These are phyloP conservation scores for Idris sp. DNA, from an alignment of 1,140 invertebrate species.

Conservation along the genomic window DNA sequence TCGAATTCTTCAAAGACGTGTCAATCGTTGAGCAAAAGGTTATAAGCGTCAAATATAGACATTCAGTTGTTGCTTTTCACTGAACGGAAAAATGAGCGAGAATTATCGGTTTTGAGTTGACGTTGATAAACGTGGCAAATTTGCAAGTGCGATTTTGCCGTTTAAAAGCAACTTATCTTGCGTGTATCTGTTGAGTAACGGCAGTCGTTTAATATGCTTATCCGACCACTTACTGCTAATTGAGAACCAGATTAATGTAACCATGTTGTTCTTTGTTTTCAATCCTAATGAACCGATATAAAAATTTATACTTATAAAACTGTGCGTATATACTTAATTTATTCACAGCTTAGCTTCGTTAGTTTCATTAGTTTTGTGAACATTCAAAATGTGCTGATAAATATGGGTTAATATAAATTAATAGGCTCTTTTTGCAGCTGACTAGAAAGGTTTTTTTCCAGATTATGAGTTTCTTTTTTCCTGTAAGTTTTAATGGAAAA, in stretches of 20 bases:
- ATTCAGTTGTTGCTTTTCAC: too few species aligned
- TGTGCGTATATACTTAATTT: constrained; percentile 32
- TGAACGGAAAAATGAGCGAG: background rate
- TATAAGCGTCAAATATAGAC: constrained; percentile 7
- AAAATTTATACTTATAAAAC: too few species aligned
- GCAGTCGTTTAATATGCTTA: constrained; percentile 71
- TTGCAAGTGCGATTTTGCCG: constrained; percentile 54
- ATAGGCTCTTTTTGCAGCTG: too few species aligned
- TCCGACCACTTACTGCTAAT: constrained; percentile 68
- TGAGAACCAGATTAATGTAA: constrained; percentile 71
- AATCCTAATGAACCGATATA: constrained; percentile 49
- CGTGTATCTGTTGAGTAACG: constrained; percentile 68
- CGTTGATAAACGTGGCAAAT: constrained; percentile 53
- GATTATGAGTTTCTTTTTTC: too few species aligned
- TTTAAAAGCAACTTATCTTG: constrained; percentile 64
- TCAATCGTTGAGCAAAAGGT: constrained; percentile 4
- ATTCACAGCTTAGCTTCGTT: constrained; percentile 11
- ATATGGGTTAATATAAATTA: too few species aligned
- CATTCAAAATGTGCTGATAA: too few species aligned
- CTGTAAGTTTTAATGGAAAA: too few species aligned
- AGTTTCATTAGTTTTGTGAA: background rate
- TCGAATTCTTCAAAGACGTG: constrained; percentile 17
- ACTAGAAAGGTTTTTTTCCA: too few species aligned
- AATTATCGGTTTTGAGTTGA: constrained; percentile 32
- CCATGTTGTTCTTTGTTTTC: constrained; percentile 60